A percentile compares a stretch with the other conserved stretches of the same genome.
phyloP scores from a whole-genome alignment of 2,113 vertebrate species.

The Malaclemys terrapin region DNA sequence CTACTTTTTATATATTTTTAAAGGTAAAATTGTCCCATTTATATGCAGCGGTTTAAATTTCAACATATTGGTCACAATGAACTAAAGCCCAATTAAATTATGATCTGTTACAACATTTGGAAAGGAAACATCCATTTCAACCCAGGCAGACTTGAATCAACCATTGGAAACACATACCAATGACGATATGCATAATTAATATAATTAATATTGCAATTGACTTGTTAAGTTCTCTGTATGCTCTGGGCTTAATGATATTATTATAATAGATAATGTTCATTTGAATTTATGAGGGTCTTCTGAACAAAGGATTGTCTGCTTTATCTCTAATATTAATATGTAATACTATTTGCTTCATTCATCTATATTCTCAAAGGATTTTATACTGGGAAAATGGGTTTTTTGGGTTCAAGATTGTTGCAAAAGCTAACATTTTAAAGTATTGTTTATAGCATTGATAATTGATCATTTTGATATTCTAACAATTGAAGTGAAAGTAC shows the following conservation, averaged over 20 bases:
- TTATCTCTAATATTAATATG: conserved; percentile 14
- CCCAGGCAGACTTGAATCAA: background rate
- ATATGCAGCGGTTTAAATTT: background rate
- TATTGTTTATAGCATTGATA: background rate
- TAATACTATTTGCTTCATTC: background rate
- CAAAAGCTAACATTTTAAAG: background rate
- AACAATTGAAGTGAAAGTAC: background rate
- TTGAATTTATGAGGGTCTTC: background rate
- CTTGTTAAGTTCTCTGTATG: background rate
- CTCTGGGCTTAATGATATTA: background rate
- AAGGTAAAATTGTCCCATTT: background rate
- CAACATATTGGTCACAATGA: background rate
- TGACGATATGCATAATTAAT: background rate
- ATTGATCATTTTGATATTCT: background rate
- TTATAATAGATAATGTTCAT: background rate
- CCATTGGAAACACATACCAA: background rate
- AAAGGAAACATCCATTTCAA: background rate
- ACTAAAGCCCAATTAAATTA: background rate
- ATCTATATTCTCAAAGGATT: background rate
- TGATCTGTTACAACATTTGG: background rate
- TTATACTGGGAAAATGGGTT: background rate
- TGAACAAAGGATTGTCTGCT: background rate
- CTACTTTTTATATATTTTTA: background rate
- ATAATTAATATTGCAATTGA: conserved; percentile 26
- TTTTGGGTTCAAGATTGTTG: background rate